Evolutionary conservation across 2,888 invertebrate genomes (phyloP).

Genomic region (Archips xylosteana): DNA sequence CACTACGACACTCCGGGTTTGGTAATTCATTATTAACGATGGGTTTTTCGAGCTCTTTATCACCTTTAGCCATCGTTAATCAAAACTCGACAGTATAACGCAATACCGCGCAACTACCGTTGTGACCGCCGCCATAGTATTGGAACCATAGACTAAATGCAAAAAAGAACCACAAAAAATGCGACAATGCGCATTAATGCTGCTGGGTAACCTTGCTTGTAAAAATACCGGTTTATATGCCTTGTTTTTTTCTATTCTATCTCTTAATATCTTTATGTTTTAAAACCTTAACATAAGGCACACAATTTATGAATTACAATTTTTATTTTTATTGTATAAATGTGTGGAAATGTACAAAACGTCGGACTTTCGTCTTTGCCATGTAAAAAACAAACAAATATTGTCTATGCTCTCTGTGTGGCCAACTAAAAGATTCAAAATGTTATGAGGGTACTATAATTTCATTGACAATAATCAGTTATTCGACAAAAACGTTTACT

Average conservation of each 20-base stretch:
- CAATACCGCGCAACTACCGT: slow-evolving; percentile 82
- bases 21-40: slow-evolving; percentile 82
- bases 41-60: slow-evolving; percentile 84
- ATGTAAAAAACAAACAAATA: not conserved
- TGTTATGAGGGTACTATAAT: not conserved
- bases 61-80: slow-evolving; percentile 82
- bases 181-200: not conserved
- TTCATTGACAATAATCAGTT: not conserved
- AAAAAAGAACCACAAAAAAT: slow-evolving; percentile 50
- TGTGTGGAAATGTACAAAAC: not conserved
- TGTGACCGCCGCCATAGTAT: slow-evolving; percentile 56
- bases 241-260: not conserved
- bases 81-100: slow-evolving; percentile 72
- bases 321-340: too few relatives aligned
- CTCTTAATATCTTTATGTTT: too few relatives aligned
- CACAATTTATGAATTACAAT: too few relatives aligned
- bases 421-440: not conserved
- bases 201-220: not conserved
- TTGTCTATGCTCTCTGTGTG: slow-evolving; percentile 4
- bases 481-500: too few relatives aligned
- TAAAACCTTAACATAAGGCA: too few relatives aligned
- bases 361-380: not conserved
- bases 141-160: slow-evolving; percentile 62
- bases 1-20: slow-evolving; percentile 79
- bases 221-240: slow-evolving; percentile 20